Conservation (phyloP, 2,888 invertebrate species). For the Hyles lineata region DNA sequence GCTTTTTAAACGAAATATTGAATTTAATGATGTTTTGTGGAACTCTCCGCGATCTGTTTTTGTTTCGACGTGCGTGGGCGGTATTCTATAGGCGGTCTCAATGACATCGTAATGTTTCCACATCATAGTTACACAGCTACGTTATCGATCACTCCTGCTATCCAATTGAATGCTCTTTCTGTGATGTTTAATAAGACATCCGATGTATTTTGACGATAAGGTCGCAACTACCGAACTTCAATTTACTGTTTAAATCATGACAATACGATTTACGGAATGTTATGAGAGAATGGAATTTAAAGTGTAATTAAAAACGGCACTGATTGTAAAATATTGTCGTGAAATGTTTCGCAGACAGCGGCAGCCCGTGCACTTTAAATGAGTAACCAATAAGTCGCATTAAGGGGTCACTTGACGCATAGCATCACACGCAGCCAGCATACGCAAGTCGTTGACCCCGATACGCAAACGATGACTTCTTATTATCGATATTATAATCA, state of each 20-base stretch:
- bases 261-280: slow-evolving; percentile 17
- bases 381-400: slow-evolving; percentile 81
- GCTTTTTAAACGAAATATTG: slow-evolving; percentile 85
- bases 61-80: slow-evolving; percentile 66
- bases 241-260: slow-evolving; percentile 15
- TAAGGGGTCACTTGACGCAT: slow-evolving; percentile 81
- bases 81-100: slow-evolving; percentile 63
- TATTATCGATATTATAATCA: slow-evolving; percentile 55
- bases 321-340: slow-evolving; percentile 24
- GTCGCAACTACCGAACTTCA: slow-evolving; percentile 41
- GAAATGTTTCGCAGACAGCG: slow-evolving; percentile 49
- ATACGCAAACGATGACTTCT: slow-evolving; percentile 70
- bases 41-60: slow-evolving; percentile 69
- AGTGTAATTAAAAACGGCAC: slow-evolving; percentile 9
- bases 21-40: slow-evolving; percentile 83
- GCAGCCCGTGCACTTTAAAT: slow-evolving; percentile 70
- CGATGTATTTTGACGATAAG: slow-evolving; percentile 51
- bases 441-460: slow-evolving; percentile 77
- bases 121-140: slow-evolving; percentile 55
- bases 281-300: slow-evolving; percentile 2
- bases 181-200: slow-evolving; percentile 39
- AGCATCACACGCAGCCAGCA: slow-evolving; percentile 71
- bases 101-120: slow-evolving; percentile 62
- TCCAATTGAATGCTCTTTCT: slow-evolving; percentile 41
- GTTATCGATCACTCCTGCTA: slow-evolving; percentile 62